Base-by-base conservation (phyloP, 2,888 invertebrate species). In the Dynastes tityus region DNA sequence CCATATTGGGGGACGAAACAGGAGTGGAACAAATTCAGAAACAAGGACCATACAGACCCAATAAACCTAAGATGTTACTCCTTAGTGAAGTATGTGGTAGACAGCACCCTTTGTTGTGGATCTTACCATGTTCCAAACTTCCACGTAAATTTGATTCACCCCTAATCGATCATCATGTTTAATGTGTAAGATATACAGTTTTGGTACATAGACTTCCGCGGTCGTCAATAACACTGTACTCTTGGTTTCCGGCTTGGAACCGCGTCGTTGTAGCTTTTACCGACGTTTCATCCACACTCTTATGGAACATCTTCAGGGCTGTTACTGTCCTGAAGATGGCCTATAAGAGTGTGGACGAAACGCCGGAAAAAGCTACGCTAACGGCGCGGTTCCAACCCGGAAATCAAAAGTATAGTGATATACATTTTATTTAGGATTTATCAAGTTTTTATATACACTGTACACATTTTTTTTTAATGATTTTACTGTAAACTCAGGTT, bases 1-100 rank as follows among this genome's bases (percentile, higher is more conserved):
- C 95, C 8, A 95, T 97, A 84, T 91, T 96, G 81, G 92, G 93
- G 78, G 96, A 97, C 85, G 96, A 96, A 88, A 97, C 96, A 27
- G 94, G 94, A 0, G 92, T 96, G 0, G 96, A 97, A 87, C 93
- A 95, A 83, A 91, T 95, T 58, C 93, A 94, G 88, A 90, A 92
- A 82, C 92, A 92, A 85, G 93, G 94, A 45, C 90, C 93, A 64
- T 91, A 90, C 83, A 90, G 93, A 58, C 92, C 93, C 32, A 91
- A 91, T 85, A 92, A 92, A 83, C 91, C 91, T 74, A 91, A 91
- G 84, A 90, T 94, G 86, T 91, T 92, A 61, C 89, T 96, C 70
- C 87, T 96, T 74, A 91, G 93, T 58, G 95, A 95, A 89, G 95
- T 96, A 11, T 96, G 95, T 88, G 96, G 95, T 22, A 91, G 93